phyloP scores from a whole-genome alignment of 2,797 vertebrate species.

The Oreortyx pictus region DNA sequence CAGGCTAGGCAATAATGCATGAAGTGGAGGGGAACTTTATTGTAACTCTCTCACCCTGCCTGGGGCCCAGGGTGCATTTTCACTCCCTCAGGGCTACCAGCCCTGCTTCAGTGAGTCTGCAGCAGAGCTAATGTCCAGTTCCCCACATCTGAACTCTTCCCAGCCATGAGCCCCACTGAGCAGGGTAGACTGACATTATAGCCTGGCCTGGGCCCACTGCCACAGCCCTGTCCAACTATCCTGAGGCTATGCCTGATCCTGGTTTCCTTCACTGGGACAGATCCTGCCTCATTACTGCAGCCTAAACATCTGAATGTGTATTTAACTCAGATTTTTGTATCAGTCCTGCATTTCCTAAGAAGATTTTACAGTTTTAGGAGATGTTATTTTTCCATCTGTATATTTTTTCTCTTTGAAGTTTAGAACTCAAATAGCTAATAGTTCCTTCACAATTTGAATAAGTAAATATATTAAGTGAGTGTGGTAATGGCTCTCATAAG shows the following conservation, averaged over 20 bases:
- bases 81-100: not conserved
- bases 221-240: not conserved
- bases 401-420: not conserved
- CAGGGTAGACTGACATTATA: accelerated
- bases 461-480: not conserved
- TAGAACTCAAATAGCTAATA: not conserved
- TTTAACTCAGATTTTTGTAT: not conserved
- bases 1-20: not conserved
- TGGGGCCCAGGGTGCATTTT: too few relatives aligned
- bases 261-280: not conserved
- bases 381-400: not conserved
- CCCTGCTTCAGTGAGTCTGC: too few relatives aligned
- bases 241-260: not conserved
- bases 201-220: not conserved
- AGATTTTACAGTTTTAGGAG: not conserved
- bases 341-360: not conserved
- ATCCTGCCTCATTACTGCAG: not conserved
- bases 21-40: not conserved
- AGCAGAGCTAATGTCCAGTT: too few relatives aligned
- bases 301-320: not conserved
- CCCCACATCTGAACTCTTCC: not conserved
- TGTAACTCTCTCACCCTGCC: accelerated
- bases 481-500: not conserved
- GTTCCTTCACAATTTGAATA: not conserved
- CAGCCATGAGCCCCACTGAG: accelerated